Evolutionary conservation across 2,888 invertebrate genomes (phyloP).

Genomic region (Holacanthella duospinosa): DNA sequence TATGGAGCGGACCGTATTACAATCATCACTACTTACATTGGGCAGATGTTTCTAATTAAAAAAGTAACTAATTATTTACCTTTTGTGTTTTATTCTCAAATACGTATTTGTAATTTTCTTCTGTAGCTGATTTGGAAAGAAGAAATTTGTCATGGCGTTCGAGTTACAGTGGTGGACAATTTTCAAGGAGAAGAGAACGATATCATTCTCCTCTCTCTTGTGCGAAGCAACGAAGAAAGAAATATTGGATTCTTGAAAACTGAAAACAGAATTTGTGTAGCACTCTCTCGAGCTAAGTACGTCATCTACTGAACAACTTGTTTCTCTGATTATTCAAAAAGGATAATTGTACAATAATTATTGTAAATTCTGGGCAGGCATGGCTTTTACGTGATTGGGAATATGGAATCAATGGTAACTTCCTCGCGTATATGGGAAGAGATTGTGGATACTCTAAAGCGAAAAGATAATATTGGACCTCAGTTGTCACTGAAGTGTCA

Average conservation of each 20-base stretch:
- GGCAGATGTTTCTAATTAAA: constrained; percentile 54
- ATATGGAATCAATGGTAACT: background rate
- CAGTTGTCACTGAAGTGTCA: background rate
- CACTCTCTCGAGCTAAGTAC: constrained; percentile 59
- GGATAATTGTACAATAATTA: too few relatives aligned
- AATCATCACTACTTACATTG: constrained; percentile 60
- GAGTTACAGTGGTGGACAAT: constrained; percentile 61
- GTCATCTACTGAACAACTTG: too few relatives aligned
- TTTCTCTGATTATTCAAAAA: too few relatives aligned
- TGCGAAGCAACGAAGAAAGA: constrained; percentile 58
- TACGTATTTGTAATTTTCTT: background rate
- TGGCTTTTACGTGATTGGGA: background rate
- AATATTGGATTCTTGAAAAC: constrained; percentile 60
- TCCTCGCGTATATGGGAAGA: background rate
- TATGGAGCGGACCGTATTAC: constrained; percentile 56
- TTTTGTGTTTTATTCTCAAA: too few relatives aligned
- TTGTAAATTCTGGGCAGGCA: background rate
- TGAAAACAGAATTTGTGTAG: constrained; percentile 64
- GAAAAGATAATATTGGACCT: background rate
- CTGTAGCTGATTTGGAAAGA: background rate
- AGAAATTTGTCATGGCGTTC: constrained; percentile 46
- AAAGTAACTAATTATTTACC: constrained; percentile 43
- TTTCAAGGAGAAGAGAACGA: constrained; percentile 71
- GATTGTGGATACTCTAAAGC: background rate
- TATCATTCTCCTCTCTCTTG: constrained; percentile 66